Evolutionary conservation across 2,888 invertebrate genomes (phyloP), one percentile per base, ranked within the genome.

Genomic region (Sminthurinus aureus): DNA sequence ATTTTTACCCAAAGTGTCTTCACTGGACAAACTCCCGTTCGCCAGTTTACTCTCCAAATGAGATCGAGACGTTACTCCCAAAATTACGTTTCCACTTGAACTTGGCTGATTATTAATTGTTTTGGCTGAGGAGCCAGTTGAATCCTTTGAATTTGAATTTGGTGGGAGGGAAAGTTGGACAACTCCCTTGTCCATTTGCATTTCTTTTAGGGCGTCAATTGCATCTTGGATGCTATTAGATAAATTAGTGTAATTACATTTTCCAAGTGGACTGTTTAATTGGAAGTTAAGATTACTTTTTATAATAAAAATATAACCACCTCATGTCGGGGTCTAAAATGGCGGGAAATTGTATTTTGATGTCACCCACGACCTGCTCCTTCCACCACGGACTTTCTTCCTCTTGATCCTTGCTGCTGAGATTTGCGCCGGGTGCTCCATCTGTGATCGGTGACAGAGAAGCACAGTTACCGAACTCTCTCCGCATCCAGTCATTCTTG

Each of bases 281-380:
- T n/a, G n/a, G n/a, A n/a, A n/a, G n/a, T n/a, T n/a, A n/a, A n/a
- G n/a, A n/a, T n/a, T n/a, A n/a, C n/a, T n/a, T n/a, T n/a, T n/a
- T n/a, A n/a, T n/a, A n/a, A n/a, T n/a, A n/a, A n/a, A n/a, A n/a
- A n/a, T n/a, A n/a, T n/a, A n/a, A n/a, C n/a, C n/a, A n/a, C n/a
- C n/a, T 50, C 75, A 75, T 75, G 24, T 75, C 75, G 6, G 75
- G 75, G 11, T 75, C 75, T n/a, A 75, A 75, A 50, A 75, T 51
- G 75, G 75, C 51, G 8, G 38, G 38, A 11, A n/a, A 0, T 51
- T 75, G 50, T 11, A 75, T 26, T 51, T 18, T 22, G 38, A 75
- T 51, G 51, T 75, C 75, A 4, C 75, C 75, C 75, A 75, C 50
- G 2, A 75, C 75, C 20, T 75, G 75, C 38, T 75, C 75, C n/a